Evolutionary conservation across 2,888 invertebrate genomes (phyloP), one percentile per base, ranked within the genome.

Genomic region (Siphlonurus alternatus): DNA sequence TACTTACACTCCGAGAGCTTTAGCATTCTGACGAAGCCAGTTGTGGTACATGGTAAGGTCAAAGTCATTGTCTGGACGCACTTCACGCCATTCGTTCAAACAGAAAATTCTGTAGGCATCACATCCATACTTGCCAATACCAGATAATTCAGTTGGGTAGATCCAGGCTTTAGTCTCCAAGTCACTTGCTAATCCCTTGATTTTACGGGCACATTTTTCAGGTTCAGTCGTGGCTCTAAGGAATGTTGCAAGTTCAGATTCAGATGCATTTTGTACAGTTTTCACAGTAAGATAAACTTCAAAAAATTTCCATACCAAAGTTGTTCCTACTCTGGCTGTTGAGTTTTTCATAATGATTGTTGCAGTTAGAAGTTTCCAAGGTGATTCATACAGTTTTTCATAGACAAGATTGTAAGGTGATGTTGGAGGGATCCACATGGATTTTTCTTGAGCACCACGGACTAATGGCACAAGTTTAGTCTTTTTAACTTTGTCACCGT

Each of bases 71-170:
- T 69, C 67, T 2, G 72, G 72, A 51, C 64, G 64, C 1, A 70
- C 70, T n/a, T 65, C 63, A 60, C 66, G 67, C 72, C 73, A 73
- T 66, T 72, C 71, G 61, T 70, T 69, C 15, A 70, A 66, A 69
- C 79, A 79, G 70, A 80, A 80, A 63, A 80, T 78, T 65, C 77
- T 73, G 70, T 76, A 79, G 1, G 78, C 78, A 70, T 80, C 80
- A 69, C 77, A 76, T 10, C 80, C 79, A 69, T 79, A 79, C 69
- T 79, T 77, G 23, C 78, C 78, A 66, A 80, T 79, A 3, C 79
- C 80, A 70, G 77, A 72, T n/a, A 79, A 70, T 66, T 79, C 79
- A 66, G 73, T 74, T 0, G 79, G 79, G 66, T 78, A 77, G 53
- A 70, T 72, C 79, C 79, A 79, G 7, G 75, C 70, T 68, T 77